These are phyloP conservation scores for Corvus cornix DNA, from an alignment of 2,113 vertebrate genomes.

Conservation along the genomic window DNA sequence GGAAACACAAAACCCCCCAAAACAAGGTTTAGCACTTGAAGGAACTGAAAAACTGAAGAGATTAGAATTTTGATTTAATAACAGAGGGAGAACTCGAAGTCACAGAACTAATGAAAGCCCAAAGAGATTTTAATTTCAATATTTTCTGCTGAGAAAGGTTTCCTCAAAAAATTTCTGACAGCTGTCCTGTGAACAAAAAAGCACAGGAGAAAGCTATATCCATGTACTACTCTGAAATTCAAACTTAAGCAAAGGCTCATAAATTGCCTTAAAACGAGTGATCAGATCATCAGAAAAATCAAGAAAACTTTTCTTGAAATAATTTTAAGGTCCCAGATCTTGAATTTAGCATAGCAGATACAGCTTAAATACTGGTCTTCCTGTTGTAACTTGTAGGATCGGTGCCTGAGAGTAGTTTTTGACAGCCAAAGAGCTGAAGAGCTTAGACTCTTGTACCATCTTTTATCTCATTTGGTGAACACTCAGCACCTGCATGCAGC, in stretches of 20 bases:
- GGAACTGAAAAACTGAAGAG: neutral
- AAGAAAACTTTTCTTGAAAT: conserved; percentile 25
- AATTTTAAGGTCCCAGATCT: conserved; percentile 1
- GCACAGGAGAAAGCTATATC: neutral
- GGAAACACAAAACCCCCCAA: no score
- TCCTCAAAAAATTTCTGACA: neutral
- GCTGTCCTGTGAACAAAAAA: neutral
- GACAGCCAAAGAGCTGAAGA: conserved; percentile 25
- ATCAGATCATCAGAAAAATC: conserved; percentile 39
- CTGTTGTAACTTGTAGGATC: conserved; percentile 34
- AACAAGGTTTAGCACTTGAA: neutral
- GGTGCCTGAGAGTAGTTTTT: conserved; percentile 39
- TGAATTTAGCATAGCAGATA: neutral
- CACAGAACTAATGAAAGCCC: neutral
- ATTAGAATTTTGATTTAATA: neutral
- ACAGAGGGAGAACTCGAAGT: neutral
- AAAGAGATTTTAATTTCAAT: neutral
- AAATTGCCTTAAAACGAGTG: conserved; percentile 9
- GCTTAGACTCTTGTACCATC: conserved; percentile 36
- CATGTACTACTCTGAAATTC: neutral
- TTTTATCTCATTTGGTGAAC: conserved; percentile 67
- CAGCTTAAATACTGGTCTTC: neutral
- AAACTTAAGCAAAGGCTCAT: neutral
- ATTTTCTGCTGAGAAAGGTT: neutral
- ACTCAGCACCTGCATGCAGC: conserved; percentile 70